A percentile compares a stretch with the other conserved stretches of the same genome.
Conservation (phyloP, 2,888 invertebrate genomes). For the Tipula helvola region DNA sequence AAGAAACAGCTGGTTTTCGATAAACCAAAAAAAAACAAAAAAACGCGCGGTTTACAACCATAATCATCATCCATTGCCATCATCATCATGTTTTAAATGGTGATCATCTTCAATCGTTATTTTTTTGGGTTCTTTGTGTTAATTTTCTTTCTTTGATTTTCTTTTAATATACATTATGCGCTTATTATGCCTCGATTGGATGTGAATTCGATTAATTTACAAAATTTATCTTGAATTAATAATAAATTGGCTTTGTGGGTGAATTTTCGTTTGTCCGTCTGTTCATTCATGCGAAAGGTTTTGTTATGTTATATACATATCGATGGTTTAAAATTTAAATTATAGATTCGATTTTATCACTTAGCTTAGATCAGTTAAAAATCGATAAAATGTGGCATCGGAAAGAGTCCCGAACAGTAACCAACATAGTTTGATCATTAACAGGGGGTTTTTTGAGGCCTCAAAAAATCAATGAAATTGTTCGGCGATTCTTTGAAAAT, state of each 20-base stretch:
- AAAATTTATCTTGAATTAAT: not conserved
- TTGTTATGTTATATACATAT: no score
- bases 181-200: not conserved
- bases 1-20: not conserved
- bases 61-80: not conserved
- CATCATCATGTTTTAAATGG: not conserved
- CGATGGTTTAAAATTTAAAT: no score
- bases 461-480: no score
- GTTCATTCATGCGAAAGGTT: not conserved
- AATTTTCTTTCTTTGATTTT: not conserved
- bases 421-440: no score
- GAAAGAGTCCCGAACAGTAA: no score
- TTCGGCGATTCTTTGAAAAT: no score
- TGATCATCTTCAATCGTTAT: not conserved
- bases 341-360: no score
- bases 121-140: not conserved
- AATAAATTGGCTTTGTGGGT: not conserved
- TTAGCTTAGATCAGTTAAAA: no score
- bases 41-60: not conserved
- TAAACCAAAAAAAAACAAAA: not conserved
- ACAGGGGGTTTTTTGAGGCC: no score
- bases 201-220: not conserved
- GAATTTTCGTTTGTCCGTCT: not conserved
- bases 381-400: no score
- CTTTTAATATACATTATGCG: not conserved